Base-by-base conservation (phyloP, 1,140 invertebrate genomes). In the Drosophila athabasca region DNA sequence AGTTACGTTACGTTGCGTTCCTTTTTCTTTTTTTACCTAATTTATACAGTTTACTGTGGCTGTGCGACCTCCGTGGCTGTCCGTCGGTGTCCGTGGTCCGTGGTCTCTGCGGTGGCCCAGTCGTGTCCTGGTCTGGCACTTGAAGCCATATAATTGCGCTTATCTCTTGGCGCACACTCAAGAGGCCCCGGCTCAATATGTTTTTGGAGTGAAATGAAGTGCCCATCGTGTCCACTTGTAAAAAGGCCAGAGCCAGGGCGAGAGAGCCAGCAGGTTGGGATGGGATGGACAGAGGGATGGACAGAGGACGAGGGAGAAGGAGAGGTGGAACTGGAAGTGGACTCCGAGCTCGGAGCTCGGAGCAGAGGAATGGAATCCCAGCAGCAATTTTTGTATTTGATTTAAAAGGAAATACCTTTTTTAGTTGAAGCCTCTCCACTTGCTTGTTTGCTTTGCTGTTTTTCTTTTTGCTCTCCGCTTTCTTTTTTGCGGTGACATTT, bases 161-260 rank as follows among this genome's bases (percentile, higher is more conserved):
- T 85, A 85, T 85, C 82, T 85, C 78, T 87, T 85, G 81, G 78
- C 81, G 81, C 83, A 85, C 81, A 85, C 81, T 85, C 81, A 85
- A 85, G 78, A 82, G 77, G 73, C 77, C 66, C 73, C 67, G 77
- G 82, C 78, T 85, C 81, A 87, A 85, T 85, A 85, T 85, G 81
- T 85, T 85, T 73, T 84, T 78, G 64, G 62, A 80, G 72, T 85
- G 81, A 81, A 85, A 77, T 87, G 82, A 81, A 85, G 78, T 83
- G 79, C 69, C 79, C 79, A 73, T 66, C 73, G 79, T 71, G 67
- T 69, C 66, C 66, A 69, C 66, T 69, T 69, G 66, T 35, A 35
- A 35, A 35, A 35, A 35, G 31, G 9, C 9, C 31, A 35, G 53
- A n/a, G 41, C 62, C 31, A 35, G 53, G 19, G 41, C 53, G 29